Evolutionary conservation across 1,140 invertebrate genomes (phyloP).

Genomic region (Pseudachorutes palmiensis): DNA sequence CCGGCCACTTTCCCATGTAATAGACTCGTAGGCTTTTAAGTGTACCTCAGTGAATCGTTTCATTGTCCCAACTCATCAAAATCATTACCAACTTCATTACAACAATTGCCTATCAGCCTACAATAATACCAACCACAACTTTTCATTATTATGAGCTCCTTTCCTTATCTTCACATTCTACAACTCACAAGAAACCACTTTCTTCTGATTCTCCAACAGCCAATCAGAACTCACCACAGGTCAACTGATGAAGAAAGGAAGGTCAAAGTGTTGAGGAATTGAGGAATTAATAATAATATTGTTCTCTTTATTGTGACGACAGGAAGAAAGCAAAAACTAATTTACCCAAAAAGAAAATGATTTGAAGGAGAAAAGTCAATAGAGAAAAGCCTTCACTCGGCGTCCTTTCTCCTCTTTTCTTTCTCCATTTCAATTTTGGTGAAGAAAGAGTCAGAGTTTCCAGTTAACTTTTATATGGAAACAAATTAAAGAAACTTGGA

Average conservation of each 20-base stretch:
- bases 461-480: conserved; percentile 4
- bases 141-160: conserved; percentile 8
- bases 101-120: conserved; percentile 5
- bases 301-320: too few relatives aligned
- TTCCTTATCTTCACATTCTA: conserved; percentile 8
- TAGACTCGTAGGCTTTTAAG: conserved; percentile 6
- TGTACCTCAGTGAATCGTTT: conserved; percentile 12
- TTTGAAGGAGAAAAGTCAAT: background rate
- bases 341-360: background rate
- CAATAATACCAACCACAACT: conserved; percentile 6
- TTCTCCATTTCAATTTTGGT: background rate
- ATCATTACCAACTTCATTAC: conserved; percentile 11
- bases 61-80: conserved; percentile 13
- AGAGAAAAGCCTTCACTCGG: background rate
- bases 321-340: too few relatives aligned
- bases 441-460: too few relatives aligned
- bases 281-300: too few relatives aligned
- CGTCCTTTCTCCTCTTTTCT: background rate
- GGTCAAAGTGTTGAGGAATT: too few relatives aligned
- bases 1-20: conserved; percentile 8
- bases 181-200: background rate
- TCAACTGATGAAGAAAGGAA: too few relatives aligned
- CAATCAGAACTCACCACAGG: too few relatives aligned
- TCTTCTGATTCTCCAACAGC: background rate
- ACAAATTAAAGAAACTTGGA: conserved; percentile 2